These are phyloP conservation scores for Dendrolimus houi DNA, from an alignment of 2,888 invertebrate species.

Conservation along the genomic window DNA sequence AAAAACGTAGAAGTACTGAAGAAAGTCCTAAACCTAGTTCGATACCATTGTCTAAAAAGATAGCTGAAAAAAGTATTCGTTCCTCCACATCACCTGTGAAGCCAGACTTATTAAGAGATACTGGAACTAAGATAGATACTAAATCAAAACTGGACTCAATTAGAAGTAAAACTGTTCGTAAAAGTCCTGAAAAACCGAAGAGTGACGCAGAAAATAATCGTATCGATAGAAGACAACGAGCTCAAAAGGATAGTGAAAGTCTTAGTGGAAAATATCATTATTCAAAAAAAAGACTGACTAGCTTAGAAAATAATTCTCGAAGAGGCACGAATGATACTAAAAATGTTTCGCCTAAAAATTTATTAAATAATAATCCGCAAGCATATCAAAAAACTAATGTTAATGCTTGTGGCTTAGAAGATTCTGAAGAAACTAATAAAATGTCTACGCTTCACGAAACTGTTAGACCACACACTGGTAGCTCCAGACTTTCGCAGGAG, in stretches of 20 bases:
- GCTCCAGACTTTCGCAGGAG: constrained; percentile 70
- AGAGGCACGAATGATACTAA: constrained; percentile 54
- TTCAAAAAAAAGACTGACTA: constrained; percentile 76
- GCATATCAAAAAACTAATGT: constrained; percentile 35
- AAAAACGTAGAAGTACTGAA: constrained; percentile 55
- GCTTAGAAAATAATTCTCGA: constrained; percentile 67
- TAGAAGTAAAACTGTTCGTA: constrained; percentile 37
- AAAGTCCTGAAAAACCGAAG: constrained; percentile 60
- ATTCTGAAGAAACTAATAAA: constrained; percentile 38
- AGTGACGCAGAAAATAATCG: constrained; percentile 59
- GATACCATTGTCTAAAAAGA: constrained; percentile 63
- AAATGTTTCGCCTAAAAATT: constrained; percentile 49
- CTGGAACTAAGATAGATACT: constrained; percentile 33
- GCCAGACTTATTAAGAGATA: constrained; percentile 45
- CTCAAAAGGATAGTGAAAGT: constrained; percentile 69
- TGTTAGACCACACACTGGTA: constrained; percentile 54
- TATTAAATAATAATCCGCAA: constrained; percentile 39
- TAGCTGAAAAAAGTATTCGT: constrained; percentile 40
- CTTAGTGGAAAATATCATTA: constrained; percentile 71
- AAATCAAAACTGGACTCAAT: constrained; percentile 48
- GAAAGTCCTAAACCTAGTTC: constrained; percentile 50
- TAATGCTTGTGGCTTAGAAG: constrained; percentile 38
- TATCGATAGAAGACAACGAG: constrained; percentile 62
- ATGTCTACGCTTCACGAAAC: constrained; percentile 68
- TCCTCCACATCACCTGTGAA: constrained; percentile 54